These are phyloP conservation scores for Cotesia glomerata DNA, from an alignment of 1,140 invertebrate genomes.

Conservation along the genomic window DNA sequence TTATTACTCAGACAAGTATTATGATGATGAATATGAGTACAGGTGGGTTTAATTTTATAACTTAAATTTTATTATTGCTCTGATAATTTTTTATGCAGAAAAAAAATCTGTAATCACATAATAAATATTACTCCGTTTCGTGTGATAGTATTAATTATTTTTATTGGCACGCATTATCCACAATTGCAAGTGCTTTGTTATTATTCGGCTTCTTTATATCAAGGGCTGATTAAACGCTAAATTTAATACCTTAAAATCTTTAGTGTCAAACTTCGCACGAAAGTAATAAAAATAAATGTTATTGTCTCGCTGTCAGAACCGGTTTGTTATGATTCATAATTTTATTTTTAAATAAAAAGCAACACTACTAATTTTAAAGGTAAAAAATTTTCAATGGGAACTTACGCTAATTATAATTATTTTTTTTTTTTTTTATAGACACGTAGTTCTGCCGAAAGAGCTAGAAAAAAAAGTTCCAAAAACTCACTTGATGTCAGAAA, in stretches of 20 bases:
- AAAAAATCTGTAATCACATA: neutral
- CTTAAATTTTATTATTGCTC: neutral
- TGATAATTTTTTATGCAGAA: constrained; percentile 2
- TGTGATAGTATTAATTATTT: no score
- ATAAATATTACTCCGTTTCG: neutral
- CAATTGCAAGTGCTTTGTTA: neutral
- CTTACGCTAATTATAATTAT: no score
- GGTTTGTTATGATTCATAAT: neutral
- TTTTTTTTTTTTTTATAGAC: constrained; percentile 67
- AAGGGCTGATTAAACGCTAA: neutral
- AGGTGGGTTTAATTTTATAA: constrained; percentile 65
- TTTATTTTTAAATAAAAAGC: neutral
- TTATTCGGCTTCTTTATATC: neutral
- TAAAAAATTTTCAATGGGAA: neutral
- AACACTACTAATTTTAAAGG: neutral
- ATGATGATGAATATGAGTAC: constrained; percentile 85
- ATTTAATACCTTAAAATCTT: neutral
- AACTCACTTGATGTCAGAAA: constrained; percentile 88
- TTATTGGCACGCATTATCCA: no score
- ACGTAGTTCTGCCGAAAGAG: constrained; percentile 91
- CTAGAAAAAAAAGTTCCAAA: constrained; percentile 89
- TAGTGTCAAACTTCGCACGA: neutral
- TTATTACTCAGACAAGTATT: constrained; percentile 92
- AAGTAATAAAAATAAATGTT: no score
- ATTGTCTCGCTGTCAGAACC: no score